Conservation (phyloP, 2,888 invertebrate species). For the Agriopis aurantiaria region DNA sequence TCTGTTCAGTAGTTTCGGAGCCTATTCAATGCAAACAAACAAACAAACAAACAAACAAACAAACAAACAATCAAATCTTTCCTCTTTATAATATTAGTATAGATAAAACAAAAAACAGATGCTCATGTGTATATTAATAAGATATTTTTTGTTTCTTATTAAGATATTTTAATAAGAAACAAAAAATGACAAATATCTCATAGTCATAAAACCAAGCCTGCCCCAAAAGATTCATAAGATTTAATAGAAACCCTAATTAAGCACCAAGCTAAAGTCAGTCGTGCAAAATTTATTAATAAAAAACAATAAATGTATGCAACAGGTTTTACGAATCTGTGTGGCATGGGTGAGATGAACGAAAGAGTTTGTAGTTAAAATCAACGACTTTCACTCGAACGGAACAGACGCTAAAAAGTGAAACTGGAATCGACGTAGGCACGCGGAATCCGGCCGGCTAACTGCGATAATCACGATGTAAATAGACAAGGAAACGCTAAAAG, state of each 20-base stretch:
- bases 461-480: slow-evolving; percentile 63
- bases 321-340: slow-evolving; percentile 50
- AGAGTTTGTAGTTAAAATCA: slow-evolving; percentile 73
- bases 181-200: slow-evolving; percentile 16
- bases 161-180: slow-evolving; percentile 6
- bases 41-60: too few relatives aligned
- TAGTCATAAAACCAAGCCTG: slow-evolving; percentile 14
- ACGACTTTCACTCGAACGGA: slow-evolving; percentile 75
- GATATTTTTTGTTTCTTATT: too few relatives aligned
- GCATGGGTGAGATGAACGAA: slow-evolving; percentile 72
- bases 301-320: slow-evolving; percentile 32
- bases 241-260: slow-evolving; percentile 41
- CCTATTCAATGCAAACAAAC: too few relatives aligned
- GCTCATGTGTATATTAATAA: too few relatives aligned
- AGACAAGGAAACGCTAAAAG: slow-evolving; percentile 46
- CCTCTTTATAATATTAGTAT: too few relatives aligned
- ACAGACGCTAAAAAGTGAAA: slow-evolving; percentile 84
- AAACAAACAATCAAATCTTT: too few relatives aligned
- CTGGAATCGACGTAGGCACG: slow-evolving; percentile 67
- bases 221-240: slow-evolving; percentile 21
- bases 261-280: slow-evolving; percentile 27
- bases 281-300: slow-evolving; percentile 31
- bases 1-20: too few relatives aligned
- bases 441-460: slow-evolving; percentile 66
- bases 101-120: slow-evolving; percentile 9